Conservation (phyloP, 2,888 invertebrate genomes). For the Caenorhabditis panamensis region DNA sequence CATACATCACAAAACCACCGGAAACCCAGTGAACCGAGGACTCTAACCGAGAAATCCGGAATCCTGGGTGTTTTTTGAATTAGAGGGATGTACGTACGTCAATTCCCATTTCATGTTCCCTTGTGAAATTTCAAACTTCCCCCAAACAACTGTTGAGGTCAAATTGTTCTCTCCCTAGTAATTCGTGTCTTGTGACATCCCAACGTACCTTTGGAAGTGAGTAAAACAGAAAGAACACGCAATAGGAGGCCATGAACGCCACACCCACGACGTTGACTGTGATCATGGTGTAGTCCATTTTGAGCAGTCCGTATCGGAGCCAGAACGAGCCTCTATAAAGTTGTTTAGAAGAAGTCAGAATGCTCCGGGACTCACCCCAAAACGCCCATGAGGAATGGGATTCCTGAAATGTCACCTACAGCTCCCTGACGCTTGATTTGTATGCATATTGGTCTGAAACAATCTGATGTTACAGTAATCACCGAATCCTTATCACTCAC, state of each 20-base stretch:
- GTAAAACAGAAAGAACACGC: slow-evolving; percentile 87
- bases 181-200: not conserved
- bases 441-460: slow-evolving; percentile 75
- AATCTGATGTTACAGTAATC: not conserved
- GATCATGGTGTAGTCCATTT: slow-evolving; percentile 87
- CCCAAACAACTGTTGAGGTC: slow-evolving; percentile 8
- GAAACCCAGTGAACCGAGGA: not conserved
- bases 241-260: slow-evolving; percentile 87
- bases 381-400: slow-evolving; percentile 79
- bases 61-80: not conserved
- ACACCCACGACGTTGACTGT: slow-evolving; percentile 88
- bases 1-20: not conserved
- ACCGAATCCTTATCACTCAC: slow-evolving; percentile 85
- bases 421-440: slow-evolving; percentile 69
- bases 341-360: slow-evolving; percentile 62
- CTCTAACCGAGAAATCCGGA: slow-evolving; percentile 8
- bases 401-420: slow-evolving; percentile 75
- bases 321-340: slow-evolving; percentile 87
- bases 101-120: too few species aligned
- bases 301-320: slow-evolving; percentile 89
- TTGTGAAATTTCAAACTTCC: not conserved
- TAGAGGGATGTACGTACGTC: too few species aligned
- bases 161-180: slow-evolving; percentile 6
- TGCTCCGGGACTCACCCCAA: slow-evolving; percentile 75
- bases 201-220: slow-evolving; percentile 86